Evolutionary conservation across 2,113 vertebrate species (phyloP).

Genomic region (Campylorhamphus procurvoides): DNA sequence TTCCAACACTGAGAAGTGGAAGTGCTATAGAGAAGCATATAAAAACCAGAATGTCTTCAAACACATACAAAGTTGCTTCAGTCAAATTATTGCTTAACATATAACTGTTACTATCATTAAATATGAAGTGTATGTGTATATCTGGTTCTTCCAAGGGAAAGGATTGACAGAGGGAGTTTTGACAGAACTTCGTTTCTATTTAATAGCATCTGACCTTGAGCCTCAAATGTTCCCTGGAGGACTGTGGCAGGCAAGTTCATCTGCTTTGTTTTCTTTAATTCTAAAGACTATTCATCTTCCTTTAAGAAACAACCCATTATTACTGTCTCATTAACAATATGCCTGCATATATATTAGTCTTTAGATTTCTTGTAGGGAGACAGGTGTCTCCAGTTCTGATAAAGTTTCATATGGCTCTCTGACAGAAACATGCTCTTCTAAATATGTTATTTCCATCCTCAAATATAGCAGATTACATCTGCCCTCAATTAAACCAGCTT

Average conservation of each 20-base stretch:
- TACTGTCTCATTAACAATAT: not conserved
- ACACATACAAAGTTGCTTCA: not conserved
- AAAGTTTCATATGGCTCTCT: not conserved
- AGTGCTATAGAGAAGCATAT: not conserved
- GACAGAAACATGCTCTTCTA: not conserved
- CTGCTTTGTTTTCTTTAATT: not conserved
- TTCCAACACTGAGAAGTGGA: not conserved
- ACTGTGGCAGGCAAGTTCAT: not conserved
- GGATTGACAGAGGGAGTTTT: not conserved
- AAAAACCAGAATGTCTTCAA: not conserved
- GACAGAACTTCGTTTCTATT: not conserved
- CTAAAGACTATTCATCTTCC: not conserved
- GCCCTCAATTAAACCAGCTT: not conserved
- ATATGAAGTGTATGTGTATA: not conserved
- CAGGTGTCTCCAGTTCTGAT: not conserved
- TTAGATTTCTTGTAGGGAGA: not conserved
- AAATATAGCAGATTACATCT: not conserved
- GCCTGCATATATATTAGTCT: not conserved
- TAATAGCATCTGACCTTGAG: not conserved
- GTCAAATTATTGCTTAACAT: not conserved
- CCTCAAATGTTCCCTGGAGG: not conserved
- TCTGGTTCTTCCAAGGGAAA: not conserved
- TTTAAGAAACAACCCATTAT: not conserved
- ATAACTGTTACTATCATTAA: not conserved
- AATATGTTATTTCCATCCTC: not conserved